phyloP scores from a whole-genome alignment of 2,888 invertebrate species.

The Idaea biselata region DNA sequence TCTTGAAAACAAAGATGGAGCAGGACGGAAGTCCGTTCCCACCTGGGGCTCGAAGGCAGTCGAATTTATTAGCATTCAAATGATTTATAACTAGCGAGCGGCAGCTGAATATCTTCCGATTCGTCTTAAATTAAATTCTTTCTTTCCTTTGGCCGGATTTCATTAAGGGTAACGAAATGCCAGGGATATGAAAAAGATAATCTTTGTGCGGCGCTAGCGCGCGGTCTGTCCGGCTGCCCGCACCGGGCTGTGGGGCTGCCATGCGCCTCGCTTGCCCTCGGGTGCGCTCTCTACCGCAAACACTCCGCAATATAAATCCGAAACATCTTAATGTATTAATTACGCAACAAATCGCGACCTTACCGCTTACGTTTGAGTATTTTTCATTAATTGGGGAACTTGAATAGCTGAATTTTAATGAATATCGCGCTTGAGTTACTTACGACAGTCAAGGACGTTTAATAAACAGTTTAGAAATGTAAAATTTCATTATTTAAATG shows the following conservation, averaged over 20 bases:
- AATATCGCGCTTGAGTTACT: not conserved
- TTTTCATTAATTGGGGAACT: not conserved
- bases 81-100: conserved; percentile 79
- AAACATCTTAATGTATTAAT: not conserved
- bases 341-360: not conserved
- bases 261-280: not conserved
- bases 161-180: conserved; percentile 76
- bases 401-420: not conserved
- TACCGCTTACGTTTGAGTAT: not conserved
- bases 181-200: conserved; percentile 73
- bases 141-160: conserved; percentile 78
- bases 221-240: conserved; percentile 15
- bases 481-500: not conserved
- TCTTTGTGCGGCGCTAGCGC: conserved; percentile 40
- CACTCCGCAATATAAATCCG: not conserved
- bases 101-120: conserved; percentile 80
- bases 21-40: conserved; percentile 71
- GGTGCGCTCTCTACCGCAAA: not conserved
- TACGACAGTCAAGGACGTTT: not conserved
- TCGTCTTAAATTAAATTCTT: conserved; percentile 80
- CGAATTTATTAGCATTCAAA: conserved; percentile 81
- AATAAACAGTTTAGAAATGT: not conserved
- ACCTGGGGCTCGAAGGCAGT: conserved; percentile 71
- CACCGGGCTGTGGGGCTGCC: not conserved
- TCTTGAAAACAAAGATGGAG: conserved; percentile 72